A percentile compares a stretch with the other conserved stretches of the same genome.
Conservation (phyloP, 2,113 vertebrate species). For the Coptodon bakossiorum region DNA sequence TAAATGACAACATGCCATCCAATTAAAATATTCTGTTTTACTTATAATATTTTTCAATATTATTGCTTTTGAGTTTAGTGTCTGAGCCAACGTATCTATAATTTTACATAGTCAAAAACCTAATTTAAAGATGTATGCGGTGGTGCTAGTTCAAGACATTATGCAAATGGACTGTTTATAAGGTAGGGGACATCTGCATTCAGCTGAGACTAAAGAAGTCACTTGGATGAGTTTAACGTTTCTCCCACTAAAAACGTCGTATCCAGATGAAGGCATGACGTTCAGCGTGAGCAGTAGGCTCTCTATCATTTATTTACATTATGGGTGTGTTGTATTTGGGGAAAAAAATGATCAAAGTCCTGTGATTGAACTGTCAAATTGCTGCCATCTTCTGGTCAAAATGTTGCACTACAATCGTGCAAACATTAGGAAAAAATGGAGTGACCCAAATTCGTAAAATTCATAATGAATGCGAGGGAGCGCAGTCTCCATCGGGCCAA, state of each 20-base stretch:
- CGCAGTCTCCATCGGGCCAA: background rate
- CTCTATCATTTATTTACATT: background rate
- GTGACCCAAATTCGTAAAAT: background rate
- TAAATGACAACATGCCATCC: background rate
- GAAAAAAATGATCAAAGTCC: rapidly evolving
- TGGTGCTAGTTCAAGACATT: background rate
- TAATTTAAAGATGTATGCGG: rapidly evolving
- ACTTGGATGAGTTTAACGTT: background rate
- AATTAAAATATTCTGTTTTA: background rate
- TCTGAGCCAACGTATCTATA: rapidly evolving
- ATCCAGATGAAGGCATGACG: background rate
- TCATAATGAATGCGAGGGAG: background rate
- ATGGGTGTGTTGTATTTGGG: rapidly evolving
- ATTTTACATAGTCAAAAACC: rapidly evolving
- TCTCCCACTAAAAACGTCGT: background rate
- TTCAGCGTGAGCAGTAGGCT: background rate
- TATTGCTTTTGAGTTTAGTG: background rate
- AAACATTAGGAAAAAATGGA: background rate
- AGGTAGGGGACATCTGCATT: rapidly evolving
- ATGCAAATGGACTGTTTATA: rapidly evolving
- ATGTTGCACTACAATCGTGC: background rate
- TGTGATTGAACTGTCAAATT: background rate
- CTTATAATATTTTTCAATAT: background rate
- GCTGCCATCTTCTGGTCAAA: background rate
- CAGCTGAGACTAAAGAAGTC: background rate